Percentiles rank a stretch among this genome's conserved stretches.
phyloP scores from a whole-genome alignment of 2,888 invertebrate genomes.

The Microdon myrmicae region DNA sequence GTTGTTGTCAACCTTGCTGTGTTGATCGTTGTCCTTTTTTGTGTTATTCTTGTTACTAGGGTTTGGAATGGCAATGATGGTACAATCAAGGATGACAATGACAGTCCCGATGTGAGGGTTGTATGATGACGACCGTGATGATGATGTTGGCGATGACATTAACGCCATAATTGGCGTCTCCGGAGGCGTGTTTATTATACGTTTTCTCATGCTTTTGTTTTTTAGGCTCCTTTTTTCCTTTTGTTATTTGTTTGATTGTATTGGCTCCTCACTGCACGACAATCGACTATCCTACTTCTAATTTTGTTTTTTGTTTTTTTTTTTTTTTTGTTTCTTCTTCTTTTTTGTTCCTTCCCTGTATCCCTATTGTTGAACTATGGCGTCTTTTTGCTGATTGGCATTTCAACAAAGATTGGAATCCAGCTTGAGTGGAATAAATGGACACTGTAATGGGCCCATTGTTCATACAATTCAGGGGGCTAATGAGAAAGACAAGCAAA shows the following conservation, averaged over 20 bases:
- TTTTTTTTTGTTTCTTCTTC: neutral
- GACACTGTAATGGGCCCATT: no score
- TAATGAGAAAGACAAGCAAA: no score
- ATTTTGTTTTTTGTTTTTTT: neutral
- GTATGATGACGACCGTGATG: constrained; percentile 1
- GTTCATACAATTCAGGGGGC: no score
- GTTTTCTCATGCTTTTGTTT: neutral
- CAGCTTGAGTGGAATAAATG: no score
- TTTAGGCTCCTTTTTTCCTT: constrained; percentile 6
- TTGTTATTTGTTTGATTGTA: constrained; percentile 6
- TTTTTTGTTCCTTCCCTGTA: neutral
- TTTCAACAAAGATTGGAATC: neutral
- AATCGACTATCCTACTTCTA: constrained; percentile 19
- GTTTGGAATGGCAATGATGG: constrained; percentile 16
- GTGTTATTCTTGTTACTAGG: constrained; percentile 23
- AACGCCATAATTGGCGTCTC: constrained; percentile 30
- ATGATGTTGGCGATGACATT: constrained; percentile 35
- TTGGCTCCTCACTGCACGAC: constrained; percentile 8
- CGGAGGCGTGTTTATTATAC: constrained; percentile 26
- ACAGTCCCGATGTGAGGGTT: constrained; percentile 10
- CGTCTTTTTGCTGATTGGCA: neutral
- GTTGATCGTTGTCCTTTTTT: constrained; percentile 21
- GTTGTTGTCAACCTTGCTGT: neutral
- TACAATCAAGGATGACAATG: constrained; percentile 24
- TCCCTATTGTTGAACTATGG: neutral